phyloP scores from a whole-genome alignment of 2,888 invertebrate species.

The Rhingia campestris region DNA sequence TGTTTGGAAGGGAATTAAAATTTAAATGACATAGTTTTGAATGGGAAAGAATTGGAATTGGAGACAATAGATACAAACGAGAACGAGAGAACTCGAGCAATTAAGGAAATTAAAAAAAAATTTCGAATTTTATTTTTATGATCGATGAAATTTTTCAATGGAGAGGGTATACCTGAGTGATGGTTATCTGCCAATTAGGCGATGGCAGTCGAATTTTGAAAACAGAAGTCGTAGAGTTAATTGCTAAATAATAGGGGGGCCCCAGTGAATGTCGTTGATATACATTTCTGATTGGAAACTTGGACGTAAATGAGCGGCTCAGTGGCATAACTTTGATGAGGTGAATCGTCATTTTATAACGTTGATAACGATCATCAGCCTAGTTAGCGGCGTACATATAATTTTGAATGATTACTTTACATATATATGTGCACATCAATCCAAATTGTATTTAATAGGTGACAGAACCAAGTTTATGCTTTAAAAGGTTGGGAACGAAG shows the following conservation, averaged over 20 bases:
- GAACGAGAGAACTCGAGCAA: constrained; percentile 29
- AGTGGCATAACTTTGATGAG: too few relatives aligned
- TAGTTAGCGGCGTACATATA: too few relatives aligned
- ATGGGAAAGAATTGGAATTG: background rate
- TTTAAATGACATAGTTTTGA: constrained; percentile 24
- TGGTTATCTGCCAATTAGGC: constrained; percentile 65
- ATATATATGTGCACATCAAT: too few relatives aligned
- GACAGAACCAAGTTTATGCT: too few relatives aligned
- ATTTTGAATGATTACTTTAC: too few relatives aligned
- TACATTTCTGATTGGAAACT: too few relatives aligned
- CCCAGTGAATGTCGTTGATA: constrained; percentile 6
- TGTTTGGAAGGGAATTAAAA: background rate
- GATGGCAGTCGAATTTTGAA: constrained; percentile 43
- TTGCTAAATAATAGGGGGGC: constrained; percentile 43
- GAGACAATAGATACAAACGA: constrained; percentile 28
- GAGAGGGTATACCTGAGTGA: constrained; percentile 24
- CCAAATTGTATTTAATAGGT: too few relatives aligned
- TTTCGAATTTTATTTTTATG: constrained; percentile 36
- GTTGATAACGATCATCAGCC: too few relatives aligned
- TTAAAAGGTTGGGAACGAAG: too few relatives aligned
- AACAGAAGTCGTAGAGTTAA: constrained; percentile 48
- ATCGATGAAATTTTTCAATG: constrained; percentile 43
- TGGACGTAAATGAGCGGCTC: too few relatives aligned
- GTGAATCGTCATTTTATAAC: too few relatives aligned
- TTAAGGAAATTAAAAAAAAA: constrained; percentile 18